phyloP scores from a whole-genome alignment of 2,888 invertebrate genomes.

The Trichopoda pennipes region DNA sequence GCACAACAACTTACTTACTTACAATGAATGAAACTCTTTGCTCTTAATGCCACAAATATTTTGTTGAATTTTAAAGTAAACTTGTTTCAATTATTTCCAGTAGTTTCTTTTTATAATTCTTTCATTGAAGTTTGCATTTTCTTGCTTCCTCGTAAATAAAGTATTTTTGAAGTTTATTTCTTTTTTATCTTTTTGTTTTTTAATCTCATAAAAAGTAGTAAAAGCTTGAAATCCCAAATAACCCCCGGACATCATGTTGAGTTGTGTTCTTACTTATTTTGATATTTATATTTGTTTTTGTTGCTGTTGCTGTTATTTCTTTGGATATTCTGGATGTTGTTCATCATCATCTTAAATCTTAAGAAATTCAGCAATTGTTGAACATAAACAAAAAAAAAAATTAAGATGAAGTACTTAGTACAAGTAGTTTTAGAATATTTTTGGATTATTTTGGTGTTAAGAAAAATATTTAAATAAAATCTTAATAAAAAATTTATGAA shows the following conservation, averaged over 20 bases:
- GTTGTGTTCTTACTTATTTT: slow-evolving; percentile 47
- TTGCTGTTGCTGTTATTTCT: slow-evolving; percentile 4
- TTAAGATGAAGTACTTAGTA: slow-evolving; percentile 13
- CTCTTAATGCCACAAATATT: slow-evolving; percentile 16
- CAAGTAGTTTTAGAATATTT: slow-evolving; percentile 46
- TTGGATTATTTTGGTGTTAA: slow-evolving; percentile 58
- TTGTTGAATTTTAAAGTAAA: slow-evolving; percentile 29
- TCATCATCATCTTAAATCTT: slow-evolving; percentile 44
- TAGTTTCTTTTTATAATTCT: slow-evolving; percentile 45
- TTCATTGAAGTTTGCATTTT: slow-evolving; percentile 45
- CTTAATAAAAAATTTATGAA: slow-evolving; percentile 22
- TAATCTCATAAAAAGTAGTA: slow-evolving; percentile 60
- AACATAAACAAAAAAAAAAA: slow-evolving; percentile 34
- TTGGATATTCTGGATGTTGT: slow-evolving; percentile 25
- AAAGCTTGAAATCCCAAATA: slow-evolving; percentile 59
- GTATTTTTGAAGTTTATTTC: slow-evolving; percentile 11
- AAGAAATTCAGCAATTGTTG: slow-evolving; percentile 63
- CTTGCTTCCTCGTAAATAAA: not conserved
- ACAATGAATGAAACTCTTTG: not conserved
- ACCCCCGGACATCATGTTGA: slow-evolving; percentile 56
- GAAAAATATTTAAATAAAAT: slow-evolving; percentile 55
- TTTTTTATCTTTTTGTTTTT: slow-evolving; percentile 23
- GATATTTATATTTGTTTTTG: slow-evolving; percentile 9
- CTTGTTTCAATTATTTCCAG: slow-evolving; percentile 12
- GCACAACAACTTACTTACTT: slow-evolving; percentile 25